phyloP scores from a whole-genome alignment of 1,140 invertebrate species.

The Lasioglossum albipes region DNA sequence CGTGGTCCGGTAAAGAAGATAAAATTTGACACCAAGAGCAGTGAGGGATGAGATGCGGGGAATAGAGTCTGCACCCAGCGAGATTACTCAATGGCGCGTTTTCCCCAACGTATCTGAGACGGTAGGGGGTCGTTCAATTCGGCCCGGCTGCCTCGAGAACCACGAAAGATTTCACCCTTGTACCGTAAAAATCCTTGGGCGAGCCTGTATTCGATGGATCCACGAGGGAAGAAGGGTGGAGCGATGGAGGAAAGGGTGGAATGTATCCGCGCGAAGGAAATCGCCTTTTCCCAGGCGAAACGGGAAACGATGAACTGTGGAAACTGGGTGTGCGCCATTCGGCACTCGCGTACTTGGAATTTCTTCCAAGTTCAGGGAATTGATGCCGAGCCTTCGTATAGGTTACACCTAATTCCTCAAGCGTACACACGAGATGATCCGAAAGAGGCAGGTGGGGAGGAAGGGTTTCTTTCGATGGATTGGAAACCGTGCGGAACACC shows the following conservation, averaged over 20 bases:
- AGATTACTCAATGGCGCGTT: no score
- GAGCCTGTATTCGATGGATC: not conserved
- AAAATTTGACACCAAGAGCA: no score
- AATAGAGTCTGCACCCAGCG: no score
- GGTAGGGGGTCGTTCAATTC: not conserved
- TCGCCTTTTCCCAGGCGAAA: not conserved
- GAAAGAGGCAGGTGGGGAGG: no score
- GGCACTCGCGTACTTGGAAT: not conserved
- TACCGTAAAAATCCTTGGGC: not conserved
- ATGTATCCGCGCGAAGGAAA: not conserved
- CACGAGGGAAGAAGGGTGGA: not conserved
- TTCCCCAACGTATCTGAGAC: no score
- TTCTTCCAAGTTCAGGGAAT: not conserved
- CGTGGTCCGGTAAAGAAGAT: no score
- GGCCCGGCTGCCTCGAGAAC: not conserved
- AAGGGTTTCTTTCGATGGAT: no score
- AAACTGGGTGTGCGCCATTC: not conserved
- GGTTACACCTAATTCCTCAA: no score
- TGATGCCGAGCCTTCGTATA: no score
- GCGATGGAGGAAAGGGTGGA: not conserved
- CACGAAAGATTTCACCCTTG: not conserved
- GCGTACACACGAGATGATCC: no score
- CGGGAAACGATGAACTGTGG: conserved; percentile 5
- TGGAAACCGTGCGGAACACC: no score
- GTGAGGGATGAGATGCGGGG: no score